Evolutionary conservation across 2,113 vertebrate genomes (phyloP), one percentile per base, ranked within the genome.

Genomic region (Ancistrus triradiatus): DNA sequence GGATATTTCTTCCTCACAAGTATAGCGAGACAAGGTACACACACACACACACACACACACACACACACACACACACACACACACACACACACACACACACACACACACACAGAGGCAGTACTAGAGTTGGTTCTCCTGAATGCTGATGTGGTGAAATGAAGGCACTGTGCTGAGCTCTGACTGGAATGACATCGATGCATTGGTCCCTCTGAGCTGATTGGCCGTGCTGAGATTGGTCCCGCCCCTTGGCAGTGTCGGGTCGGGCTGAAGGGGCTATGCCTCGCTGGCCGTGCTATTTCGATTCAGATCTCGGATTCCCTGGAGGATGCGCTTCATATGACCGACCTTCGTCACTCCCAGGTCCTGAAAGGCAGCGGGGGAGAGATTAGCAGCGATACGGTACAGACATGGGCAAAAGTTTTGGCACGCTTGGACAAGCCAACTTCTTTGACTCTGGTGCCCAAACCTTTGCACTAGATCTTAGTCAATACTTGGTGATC

Each of bases 281-380:
- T 94, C 94, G 81, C 88, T 88, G 85, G 84, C 88, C 62, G 90
- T 87, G 76, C 85, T 80, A 87, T 72, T 89, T 68, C 91, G 88
- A 83, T 86, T 94, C 84, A 98, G 86, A 68, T 95, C 93, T 80
- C 89, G 82, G 90, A 98, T 95, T 47, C 93, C 95, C 14, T 97
- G 95, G 40, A 98, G 87, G 75, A 98, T 98, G 70, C 96, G 83
- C 88, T 98, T 98, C 92, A 98, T 91, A 66, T 98, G 96, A 37
- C 96, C 96, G 61, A 98, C 95, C 84, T 98, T 98, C 31, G 93
- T 93, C 78, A 98, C 93, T 0, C 95, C 96, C 27, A 98, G 85
- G 68, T 98, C 96, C 96, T 98, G 77, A 42, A 64, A 81, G n/a
- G n/a, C n/a, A n/a, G n/a, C n/a, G n/a, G n/a, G n/a, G n/a, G n/a